Conservation (phyloP, 2,888 invertebrate species). For the Ceraclea dissimilis region DNA sequence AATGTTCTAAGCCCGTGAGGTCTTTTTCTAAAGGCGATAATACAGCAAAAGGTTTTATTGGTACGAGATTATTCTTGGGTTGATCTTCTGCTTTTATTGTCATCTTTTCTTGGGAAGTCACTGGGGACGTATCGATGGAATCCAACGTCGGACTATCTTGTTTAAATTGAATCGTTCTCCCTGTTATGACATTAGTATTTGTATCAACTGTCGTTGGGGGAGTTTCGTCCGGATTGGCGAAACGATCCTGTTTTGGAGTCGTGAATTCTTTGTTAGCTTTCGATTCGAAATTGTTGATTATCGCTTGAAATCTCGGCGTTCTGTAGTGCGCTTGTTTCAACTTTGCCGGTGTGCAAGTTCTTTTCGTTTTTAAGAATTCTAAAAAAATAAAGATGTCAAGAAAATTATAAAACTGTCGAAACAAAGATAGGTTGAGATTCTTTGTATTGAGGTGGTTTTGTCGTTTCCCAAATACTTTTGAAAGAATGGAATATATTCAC, state of each 20-base stretch:
- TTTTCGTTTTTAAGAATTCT: constrained; percentile 44
- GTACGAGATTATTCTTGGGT: neutral
- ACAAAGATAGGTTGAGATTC: too few species aligned
- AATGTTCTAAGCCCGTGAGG: constrained; percentile 15
- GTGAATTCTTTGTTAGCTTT: constrained; percentile 13
- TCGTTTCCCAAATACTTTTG: too few species aligned
- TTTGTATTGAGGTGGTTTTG: too few species aligned
- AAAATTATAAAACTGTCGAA: neutral
- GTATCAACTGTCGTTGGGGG: constrained; percentile 41
- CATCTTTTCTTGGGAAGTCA: neutral
- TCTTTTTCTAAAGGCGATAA: constrained; percentile 15
- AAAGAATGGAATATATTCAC: too few species aligned
- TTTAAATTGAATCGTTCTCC: constrained; percentile 44
- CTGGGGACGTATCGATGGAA: constrained; percentile 12
- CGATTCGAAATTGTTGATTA: constrained; percentile 25
- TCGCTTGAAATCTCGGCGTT: constrained; percentile 24
- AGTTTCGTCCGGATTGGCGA: constrained; percentile 32
- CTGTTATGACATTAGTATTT: constrained; percentile 33
- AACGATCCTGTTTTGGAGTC: constrained; percentile 27
- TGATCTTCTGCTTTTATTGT: constrained; percentile 4
- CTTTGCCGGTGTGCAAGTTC: constrained; percentile 42
- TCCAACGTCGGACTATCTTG: constrained; percentile 19
- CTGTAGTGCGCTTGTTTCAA: constrained; percentile 3
- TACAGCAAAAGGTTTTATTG: constrained; percentile 5
- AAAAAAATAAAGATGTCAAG: constrained; percentile 24